Evolutionary conservation across 2,113 vertebrate species (phyloP).

Genomic region (Sprattus sprattus): DNA sequence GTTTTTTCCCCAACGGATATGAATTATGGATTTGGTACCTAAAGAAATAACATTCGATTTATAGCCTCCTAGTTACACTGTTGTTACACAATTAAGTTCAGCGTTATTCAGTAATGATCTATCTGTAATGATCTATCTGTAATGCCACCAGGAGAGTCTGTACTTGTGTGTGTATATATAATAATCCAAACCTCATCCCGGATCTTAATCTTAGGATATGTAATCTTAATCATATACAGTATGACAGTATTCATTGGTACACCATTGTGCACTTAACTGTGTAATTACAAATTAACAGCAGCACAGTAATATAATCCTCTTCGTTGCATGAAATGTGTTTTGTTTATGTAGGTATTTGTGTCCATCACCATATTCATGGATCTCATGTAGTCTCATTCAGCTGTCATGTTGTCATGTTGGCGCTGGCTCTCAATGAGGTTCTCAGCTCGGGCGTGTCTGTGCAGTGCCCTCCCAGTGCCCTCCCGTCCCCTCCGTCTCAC

Average conservation of each 20-base stretch:
- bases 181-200: background rate
- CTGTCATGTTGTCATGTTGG: background rate
- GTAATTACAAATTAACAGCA: background rate
- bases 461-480: background rate
- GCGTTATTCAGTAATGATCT: background rate
- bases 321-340: background rate
- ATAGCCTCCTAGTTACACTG: background rate
- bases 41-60: background rate
- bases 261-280: background rate
- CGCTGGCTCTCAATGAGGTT: background rate
- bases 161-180: background rate
- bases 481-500: background rate
- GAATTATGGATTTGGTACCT: background rate
- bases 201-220: background rate
- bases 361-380: background rate
- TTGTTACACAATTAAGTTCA: background rate
- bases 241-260: background rate
- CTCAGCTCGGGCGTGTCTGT: background rate
- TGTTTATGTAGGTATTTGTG: background rate
- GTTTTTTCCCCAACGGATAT: background rate
- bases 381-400: background rate
- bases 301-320: background rate
- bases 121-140: background rate
- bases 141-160: background rate
- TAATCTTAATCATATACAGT: background rate